These are phyloP conservation scores for Drosophila nr. perissopoda DNA, from an alignment of 2,888 invertebrate genomes.

Conservation along the genomic window DNA sequence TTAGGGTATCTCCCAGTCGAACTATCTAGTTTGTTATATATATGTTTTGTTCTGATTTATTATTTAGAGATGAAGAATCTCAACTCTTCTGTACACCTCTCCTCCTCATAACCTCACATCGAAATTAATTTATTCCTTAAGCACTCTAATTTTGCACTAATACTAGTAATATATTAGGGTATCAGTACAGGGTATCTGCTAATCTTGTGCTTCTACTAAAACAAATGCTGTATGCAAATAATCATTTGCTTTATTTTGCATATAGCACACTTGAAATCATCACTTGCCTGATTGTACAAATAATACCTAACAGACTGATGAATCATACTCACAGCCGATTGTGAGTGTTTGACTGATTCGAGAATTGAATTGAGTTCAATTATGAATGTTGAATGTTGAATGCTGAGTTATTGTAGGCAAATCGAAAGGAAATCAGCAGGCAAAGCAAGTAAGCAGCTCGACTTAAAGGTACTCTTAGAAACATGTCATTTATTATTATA, in stretches of 20 bases:
- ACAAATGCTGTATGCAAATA: slow-evolving; percentile 21
- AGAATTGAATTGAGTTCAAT: neutral
- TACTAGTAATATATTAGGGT: neutral
- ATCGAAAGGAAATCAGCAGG: no score
- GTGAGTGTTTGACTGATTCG: neutral
- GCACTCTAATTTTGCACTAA: no score
- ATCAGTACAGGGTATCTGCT: neutral
- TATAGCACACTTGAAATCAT: neutral
- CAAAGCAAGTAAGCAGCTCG: no score
- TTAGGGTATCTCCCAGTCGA: neutral
- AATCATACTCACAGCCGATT: neutral
- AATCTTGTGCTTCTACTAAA: neutral
- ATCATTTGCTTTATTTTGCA: slow-evolving; percentile 20
- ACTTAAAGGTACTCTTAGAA: no score
- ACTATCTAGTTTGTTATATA: neutral
- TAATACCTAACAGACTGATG: neutral
- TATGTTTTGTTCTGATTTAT: neutral
- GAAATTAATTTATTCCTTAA: no score
- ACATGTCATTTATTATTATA: no score
- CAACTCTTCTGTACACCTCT: neutral
- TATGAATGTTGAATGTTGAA: neutral
- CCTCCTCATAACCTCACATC: neutral
- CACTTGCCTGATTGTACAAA: neutral
- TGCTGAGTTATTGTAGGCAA: no score
- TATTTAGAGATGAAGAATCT: neutral